Evolutionary conservation across 2,888 invertebrate species (phyloP), one percentile per base, ranked within the genome.

Genomic region (Tenthredo notha): DNA sequence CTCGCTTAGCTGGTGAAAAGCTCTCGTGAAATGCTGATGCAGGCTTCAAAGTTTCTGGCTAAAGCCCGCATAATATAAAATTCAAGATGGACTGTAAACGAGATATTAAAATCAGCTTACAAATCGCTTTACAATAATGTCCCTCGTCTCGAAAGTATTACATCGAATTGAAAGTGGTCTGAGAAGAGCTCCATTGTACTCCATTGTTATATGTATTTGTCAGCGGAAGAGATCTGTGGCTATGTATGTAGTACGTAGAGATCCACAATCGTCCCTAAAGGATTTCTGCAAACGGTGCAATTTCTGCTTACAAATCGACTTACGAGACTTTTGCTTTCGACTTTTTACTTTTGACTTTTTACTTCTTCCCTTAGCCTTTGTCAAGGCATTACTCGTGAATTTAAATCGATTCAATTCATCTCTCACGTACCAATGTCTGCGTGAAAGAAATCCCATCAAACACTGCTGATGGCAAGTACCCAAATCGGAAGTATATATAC

Each of bases 91-190:
- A 89, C 88, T 89, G 90, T 90, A 90, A 90, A 90, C 89, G 89
- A 87, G 90, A 90, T 90, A 91, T 90, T 89, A 90, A 89, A 90
- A 90, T 90, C 91, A 90, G 90, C 90, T 90, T 90, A 90, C 91
- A 90, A 90, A 89, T 90, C 90, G 89, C 87, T 89, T 88, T 88
- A 88, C 88, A 65, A 70, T 67, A 83, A 83, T 67, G 65, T 83
- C 67, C 47, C 67, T 83, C 67, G 29, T 83, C 65, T 58, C 47
- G 12, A 50, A 83, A 83, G 47, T 21, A 83, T 40, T 43, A 83
- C 47, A 33, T 65, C 40, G 67, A 67, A 83, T 67, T 83, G 47
- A 61, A 61, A 47, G 67, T 67, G 83, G 83, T 70, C 47, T 50
- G 83, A 83, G 3, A 50, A 67, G 47, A 83, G 50, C 67, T 83